Conservation (phyloP, 2,888 invertebrate species). For the Yponomeuta cagnagella region DNA sequence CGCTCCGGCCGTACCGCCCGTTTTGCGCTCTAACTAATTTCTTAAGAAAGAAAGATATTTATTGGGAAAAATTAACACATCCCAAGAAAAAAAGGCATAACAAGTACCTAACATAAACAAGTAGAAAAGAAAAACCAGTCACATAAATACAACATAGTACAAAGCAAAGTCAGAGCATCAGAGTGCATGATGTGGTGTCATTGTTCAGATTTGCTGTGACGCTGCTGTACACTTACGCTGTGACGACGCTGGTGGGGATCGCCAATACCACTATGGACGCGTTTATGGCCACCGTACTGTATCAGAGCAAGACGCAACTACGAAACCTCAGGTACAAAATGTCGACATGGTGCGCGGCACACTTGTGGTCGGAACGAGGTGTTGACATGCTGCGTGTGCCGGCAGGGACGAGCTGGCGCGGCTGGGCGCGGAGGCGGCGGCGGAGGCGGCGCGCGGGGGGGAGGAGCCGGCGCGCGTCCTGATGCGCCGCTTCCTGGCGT, state of each 20-base stretch:
- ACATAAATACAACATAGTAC: too few relatives aligned
- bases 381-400: too few relatives aligned
- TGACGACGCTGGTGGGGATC: slow-evolving; percentile 58
- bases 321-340: slow-evolving; percentile 43
- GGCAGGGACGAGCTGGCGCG: slow-evolving; percentile 41
- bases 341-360: too few relatives aligned
- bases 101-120: too few relatives aligned
- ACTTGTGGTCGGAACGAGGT: too few relatives aligned
- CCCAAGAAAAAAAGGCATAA: too few relatives aligned
- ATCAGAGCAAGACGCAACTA: slow-evolving; percentile 55
- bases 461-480: slow-evolving; percentile 29
- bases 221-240: slow-evolving; percentile 55
- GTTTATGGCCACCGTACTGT: slow-evolving; percentile 55
- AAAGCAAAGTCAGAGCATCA: too few relatives aligned
- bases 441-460: slow-evolving; percentile 18
- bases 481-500: slow-evolving; percentile 35
- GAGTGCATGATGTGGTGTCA: too few relatives aligned
- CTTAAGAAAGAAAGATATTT: too few relatives aligned
- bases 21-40: not conserved
- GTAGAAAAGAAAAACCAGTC: too few relatives aligned
- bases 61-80: too few relatives aligned
- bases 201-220: slow-evolving; percentile 41
- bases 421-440: slow-evolving; percentile 35
- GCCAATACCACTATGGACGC: slow-evolving; percentile 71
- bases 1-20: too few relatives aligned